Percentiles rank a stretch among this genome's conserved stretches.
These are phyloP conservation scores for Phragmatobia fuliginosa DNA, from an alignment of 2,888 invertebrate genomes.

Conservation along the genomic window DNA sequence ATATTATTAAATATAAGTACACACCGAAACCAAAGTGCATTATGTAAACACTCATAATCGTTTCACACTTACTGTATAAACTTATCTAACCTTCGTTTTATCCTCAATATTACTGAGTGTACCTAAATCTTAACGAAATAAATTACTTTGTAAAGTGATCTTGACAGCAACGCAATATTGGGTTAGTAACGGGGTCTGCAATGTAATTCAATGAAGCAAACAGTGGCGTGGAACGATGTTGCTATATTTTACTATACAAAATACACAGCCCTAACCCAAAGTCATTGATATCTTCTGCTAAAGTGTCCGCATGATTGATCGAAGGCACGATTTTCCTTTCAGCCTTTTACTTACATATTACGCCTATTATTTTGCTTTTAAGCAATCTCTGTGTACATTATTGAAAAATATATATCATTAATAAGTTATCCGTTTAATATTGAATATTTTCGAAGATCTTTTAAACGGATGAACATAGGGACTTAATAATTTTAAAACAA, in stretches of 20 bases:
- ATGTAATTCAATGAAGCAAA: conserved; percentile 59
- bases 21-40: neutral
- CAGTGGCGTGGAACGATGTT: conserved; percentile 37
- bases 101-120: conserved; percentile 42
- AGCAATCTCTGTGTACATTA: conserved; percentile 49
- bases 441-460: neutral
- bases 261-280: conserved; percentile 38
- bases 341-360: conserved; percentile 52
- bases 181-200: conserved; percentile 43
- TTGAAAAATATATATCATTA: conserved; percentile 14
- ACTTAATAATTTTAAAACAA: neutral
- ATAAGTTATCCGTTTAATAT: neutral
- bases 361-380: conserved; percentile 60
- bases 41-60: conserved; percentile 28
- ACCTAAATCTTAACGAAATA: conserved; percentile 49
- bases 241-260: conserved; percentile 30
- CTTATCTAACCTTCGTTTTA: conserved; percentile 39
- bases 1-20: neutral
- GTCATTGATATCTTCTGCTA: conserved; percentile 61
- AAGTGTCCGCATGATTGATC: conserved; percentile 75
- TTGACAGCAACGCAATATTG: conserved; percentile 48
- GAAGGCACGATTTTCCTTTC: conserved; percentile 58
- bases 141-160: conserved; percentile 51
- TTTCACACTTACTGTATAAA: conserved; percentile 21
- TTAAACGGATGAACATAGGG: neutral